Evolutionary conservation across 2,113 vertebrate genomes (phyloP).

Genomic region (Passerina amoena): DNA sequence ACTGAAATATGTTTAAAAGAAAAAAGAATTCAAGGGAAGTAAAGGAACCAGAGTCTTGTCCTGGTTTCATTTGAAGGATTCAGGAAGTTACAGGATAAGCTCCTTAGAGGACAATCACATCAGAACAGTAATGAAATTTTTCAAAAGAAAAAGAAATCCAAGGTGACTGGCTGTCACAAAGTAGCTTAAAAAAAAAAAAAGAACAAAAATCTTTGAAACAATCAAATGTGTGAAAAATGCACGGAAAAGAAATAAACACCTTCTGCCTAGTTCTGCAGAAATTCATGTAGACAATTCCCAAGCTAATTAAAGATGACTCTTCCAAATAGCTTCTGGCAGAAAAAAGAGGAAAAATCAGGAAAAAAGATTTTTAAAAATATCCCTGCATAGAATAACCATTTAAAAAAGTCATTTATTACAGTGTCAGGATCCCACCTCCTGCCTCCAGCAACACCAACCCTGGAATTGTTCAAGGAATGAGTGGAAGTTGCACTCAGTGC

Average conservation of each 20-base stretch:
- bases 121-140: neutral
- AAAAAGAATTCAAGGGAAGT: neutral
- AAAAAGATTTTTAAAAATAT: neutral
- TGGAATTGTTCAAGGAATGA: neutral
- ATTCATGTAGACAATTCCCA: neutral
- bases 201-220: neutral
- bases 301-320: neutral
- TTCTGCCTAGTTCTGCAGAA: neutral
- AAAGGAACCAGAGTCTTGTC: neutral
- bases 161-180: neutral
- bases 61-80: slow-evolving; percentile 25
- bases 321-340: neutral
- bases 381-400: neutral
- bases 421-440: neutral
- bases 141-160: neutral
- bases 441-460: neutral
- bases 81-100: neutral
- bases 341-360: neutral
- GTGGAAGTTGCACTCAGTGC: neutral
- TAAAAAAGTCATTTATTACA: neutral
- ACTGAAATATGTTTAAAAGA: neutral
- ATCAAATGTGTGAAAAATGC: neutral
- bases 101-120: neutral
- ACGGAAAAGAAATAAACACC: neutral
- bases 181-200: neutral